Base-by-base conservation (phyloP, 1,140 invertebrate genomes). In the Diachasmimorpha longicaudata region DNA sequence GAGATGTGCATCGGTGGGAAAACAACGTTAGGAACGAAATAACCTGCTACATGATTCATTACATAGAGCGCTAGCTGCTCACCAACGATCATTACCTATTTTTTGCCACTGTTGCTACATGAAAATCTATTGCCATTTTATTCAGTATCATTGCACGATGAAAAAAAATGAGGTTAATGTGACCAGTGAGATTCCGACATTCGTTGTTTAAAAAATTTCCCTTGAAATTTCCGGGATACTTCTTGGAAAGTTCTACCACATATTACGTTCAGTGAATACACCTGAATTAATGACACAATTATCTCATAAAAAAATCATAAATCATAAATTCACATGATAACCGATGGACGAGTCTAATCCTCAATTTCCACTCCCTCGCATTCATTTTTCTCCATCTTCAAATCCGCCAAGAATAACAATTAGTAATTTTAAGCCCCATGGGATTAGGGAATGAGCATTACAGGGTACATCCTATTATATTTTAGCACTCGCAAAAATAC, bases 401-500 rank as follows among this genome's bases (percentile, higher is more conserved):
- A 77, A 79, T 82, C 82, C 79, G 81, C 80, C 79, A 80, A 81
- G 79, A 81, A 80, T 85, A 86, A 84, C 84, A 86, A 85, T 86
- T 86, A 86, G 81, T 80, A 80, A 85, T 83, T 79, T 85, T 85
- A 86, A 86, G 85, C 82, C 84, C 77, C 72, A 74, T 68, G 66
- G 58, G 31, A 55, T 16, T 9, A 66, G 37, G 19, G 19, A 55
- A 14, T 37, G 72, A 13, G 58, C 21, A 63, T 63, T 63, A 63
- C 21, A 25, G 19, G 58, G 19, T 23, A 63, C 23, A 63, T 78
- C 80, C 75, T 80, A 81, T 82, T 83, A 81, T 78, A 79, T 77
- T 80, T 82, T 82, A 83, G 81, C 81, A 81, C 80, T 79, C 73
- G 67, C 19, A 77, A 71, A 77, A 72, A 16, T 72, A 25, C 69